phyloP scores from a whole-genome alignment of 2,113 vertebrate species.

The Xerus inauris region DNA sequence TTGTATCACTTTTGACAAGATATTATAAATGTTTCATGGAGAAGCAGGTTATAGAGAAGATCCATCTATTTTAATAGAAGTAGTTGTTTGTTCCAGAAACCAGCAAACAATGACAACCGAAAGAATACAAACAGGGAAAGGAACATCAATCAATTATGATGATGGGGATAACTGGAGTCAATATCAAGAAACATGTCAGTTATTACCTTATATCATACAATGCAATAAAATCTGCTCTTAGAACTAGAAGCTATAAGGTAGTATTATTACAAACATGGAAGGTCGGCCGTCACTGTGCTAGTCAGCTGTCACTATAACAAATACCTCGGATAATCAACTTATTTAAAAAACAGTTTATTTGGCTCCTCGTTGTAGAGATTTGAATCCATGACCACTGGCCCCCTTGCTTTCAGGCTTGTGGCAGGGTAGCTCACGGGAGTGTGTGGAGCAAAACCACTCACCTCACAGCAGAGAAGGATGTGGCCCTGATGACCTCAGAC shows the following conservation, averaged over 20 bases:
- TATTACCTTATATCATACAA: neutral
- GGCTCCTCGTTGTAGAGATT: neutral
- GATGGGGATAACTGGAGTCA: neutral
- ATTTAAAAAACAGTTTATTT: neutral
- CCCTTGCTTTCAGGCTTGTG: neutral
- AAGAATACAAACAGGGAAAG: neutral
- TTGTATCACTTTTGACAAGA: neutral
- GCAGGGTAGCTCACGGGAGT: neutral
- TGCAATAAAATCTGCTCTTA: neutral
- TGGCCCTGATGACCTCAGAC: neutral
- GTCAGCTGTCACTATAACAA: neutral
- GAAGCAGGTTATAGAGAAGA: slow-evolving; percentile 21
- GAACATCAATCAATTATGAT: neutral
- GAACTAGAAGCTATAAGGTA: neutral
- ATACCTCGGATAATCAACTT: neutral
- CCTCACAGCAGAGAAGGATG: neutral
- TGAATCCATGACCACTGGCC: neutral
- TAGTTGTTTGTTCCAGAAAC: slow-evolving; percentile 12
- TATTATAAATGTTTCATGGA: neutral
- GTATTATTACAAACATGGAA: neutral
- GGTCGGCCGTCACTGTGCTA: neutral
- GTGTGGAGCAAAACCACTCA: neutral
- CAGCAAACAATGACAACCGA: neutral
- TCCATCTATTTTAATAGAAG: neutral
- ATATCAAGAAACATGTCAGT: neutral